Base-by-base conservation (phyloP, 2,797 vertebrate genomes). In the Catamblyrhynchus diadema region DNA sequence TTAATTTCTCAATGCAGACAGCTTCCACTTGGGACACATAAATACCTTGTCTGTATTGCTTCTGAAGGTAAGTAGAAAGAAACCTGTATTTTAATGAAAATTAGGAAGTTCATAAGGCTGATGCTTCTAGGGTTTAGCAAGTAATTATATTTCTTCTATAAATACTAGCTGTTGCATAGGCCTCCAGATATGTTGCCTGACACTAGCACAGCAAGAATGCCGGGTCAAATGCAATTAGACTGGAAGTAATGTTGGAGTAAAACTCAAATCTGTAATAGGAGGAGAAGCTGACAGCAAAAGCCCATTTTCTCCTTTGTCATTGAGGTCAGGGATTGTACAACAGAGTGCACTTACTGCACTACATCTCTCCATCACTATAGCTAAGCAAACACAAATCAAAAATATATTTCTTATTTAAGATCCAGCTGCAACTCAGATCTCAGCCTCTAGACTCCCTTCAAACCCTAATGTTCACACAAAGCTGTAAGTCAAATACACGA, bases 231-330 rank as follows among this genome's bases (percentile, higher is more conserved):
- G 81, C 92, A 96, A 96, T 85, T 97, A 97, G 96, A 75, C 94
- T 96, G 96, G 95, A 97, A 97, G 83, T 96, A 97, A 97, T 95
- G 77, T 16, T 51, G 61, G 90, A 95, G 77, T 96, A 83, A 93
- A 96, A 91, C 81, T 97, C 81, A 84, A 91, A 90, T 93, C 90
- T 90, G 70, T 82, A 95, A 82, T 66, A 94, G 81, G 82, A 94
- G 39, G 56, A 94, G 92, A 94, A 94, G 71, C 90, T 95, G 94
- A 97, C 96, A 96, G 94, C 91, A 91, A 93, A 96, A 96, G 56
- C 53, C 91, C 94, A 97, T 97, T 96, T 96, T 92, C 82, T 86
- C 57, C 67, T 71, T 85, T 35, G 11, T 54, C 90, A 66, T 1
- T 82, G 81, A 94, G 93, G 94, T 96, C 95, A 94, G 0, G 2